phyloP scores from a whole-genome alignment of 2,797 vertebrate species.

The Karalla daura region DNA sequence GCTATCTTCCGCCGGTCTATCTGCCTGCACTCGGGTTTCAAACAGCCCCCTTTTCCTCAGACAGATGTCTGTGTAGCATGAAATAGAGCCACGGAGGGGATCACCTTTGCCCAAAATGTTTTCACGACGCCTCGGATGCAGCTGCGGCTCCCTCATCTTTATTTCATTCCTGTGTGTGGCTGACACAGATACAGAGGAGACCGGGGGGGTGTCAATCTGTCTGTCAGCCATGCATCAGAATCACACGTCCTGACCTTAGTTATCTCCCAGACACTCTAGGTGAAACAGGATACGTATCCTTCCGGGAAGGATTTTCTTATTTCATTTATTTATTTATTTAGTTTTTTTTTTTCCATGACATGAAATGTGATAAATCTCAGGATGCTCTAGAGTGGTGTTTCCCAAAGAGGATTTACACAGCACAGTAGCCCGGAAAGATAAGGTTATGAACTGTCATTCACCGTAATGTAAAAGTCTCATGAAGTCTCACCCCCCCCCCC shows the following conservation, averaged over 20 bases:
- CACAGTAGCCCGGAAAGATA: constrained; percentile 44
- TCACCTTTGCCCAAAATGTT: constrained; percentile 53
- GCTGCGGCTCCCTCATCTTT: constrained; percentile 18
- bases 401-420: constrained; percentile 59
- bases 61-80: constrained; percentile 54
- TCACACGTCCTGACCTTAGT: constrained; percentile 60
- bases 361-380: constrained; percentile 56
- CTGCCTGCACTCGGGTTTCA: constrained; percentile 44
- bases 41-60: constrained; percentile 44
- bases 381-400: constrained; percentile 41
- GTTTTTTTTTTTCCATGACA: no score
- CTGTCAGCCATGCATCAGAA: constrained; percentile 49
- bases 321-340: constrained; percentile 27
- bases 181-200: constrained; percentile 48
- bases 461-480: constrained; percentile 45
- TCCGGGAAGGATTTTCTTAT: constrained; percentile 17
- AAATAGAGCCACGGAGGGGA: constrained; percentile 54
- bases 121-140: constrained; percentile 19
- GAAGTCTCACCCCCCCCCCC: constrained; percentile 11
- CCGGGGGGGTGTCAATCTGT: constrained; percentile 48
- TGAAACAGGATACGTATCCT: constrained; percentile 48
- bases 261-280: constrained; percentile 59
- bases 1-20: constrained; percentile 41
- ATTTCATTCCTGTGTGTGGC: constrained; percentile 39
- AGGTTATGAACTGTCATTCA: constrained; percentile 64